phyloP scores from a whole-genome alignment of 2,888 invertebrate species.

The Polydrusus tereticollis region DNA sequence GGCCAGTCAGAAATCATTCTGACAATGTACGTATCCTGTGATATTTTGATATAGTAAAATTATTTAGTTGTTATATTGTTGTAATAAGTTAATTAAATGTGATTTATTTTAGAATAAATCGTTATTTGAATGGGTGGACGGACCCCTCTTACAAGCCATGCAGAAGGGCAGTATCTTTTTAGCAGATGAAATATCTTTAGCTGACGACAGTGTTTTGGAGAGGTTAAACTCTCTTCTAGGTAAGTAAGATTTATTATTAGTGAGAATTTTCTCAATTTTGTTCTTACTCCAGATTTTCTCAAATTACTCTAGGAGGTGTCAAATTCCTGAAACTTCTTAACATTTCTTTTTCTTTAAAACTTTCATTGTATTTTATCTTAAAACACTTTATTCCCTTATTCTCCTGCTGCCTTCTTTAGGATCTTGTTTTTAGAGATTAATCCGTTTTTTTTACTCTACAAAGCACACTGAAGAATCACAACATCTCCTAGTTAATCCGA shows the following conservation, averaged over 20 bases:
- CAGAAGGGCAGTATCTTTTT: conserved; percentile 88
- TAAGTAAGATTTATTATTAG: conserved; percentile 53
- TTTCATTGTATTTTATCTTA: no score
- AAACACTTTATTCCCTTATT: no score
- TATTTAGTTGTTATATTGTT: conserved; percentile 20
- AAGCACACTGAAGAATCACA: no score
- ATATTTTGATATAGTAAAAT: not conserved
- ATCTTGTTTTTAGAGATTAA: no score
- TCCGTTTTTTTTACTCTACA: no score
- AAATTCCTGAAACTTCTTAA: no score
- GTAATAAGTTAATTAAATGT: conserved; percentile 17
- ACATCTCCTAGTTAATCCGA: no score
- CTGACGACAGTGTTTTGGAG: conserved; percentile 98
- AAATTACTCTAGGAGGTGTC: no score
- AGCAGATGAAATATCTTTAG: conserved; percentile 98
- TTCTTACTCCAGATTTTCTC: no score
- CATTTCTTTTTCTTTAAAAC: no score
- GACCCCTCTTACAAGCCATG: conserved; percentile 95
- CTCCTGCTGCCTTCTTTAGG: no score
- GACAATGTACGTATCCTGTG: conserved; percentile 53
- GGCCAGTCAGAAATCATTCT: conserved; percentile 82
- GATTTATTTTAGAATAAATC: conserved; percentile 41
- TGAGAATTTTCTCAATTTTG: no score
- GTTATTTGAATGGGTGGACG: conserved; percentile 98
- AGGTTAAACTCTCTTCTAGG: conserved; percentile 93